Percentiles rank a stretch among this genome's conserved stretches.
phyloP scores from a whole-genome alignment of 2,113 vertebrate genomes.

The Pithys albifrons region DNA sequence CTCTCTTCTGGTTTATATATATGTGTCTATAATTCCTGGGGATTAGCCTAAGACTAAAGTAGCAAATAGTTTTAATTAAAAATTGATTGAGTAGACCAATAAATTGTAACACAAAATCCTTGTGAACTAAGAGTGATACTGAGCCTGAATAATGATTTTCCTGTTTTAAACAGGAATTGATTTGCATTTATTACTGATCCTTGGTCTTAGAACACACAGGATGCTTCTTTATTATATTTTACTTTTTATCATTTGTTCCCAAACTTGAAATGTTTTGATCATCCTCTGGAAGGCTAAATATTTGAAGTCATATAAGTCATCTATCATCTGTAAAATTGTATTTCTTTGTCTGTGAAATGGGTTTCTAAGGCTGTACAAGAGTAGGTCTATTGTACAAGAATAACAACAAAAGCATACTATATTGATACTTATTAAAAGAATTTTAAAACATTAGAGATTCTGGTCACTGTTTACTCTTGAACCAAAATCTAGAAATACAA shows the following conservation, averaged over 20 bases:
- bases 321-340: background rate
- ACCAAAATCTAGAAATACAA: background rate
- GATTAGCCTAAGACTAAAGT: slow-evolving; percentile 58
- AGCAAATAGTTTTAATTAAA: slow-evolving; percentile 72
- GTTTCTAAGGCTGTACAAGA: background rate
- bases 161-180: background rate
- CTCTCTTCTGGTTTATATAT: background rate
- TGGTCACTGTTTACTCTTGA: background rate
- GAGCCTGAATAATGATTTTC: background rate
- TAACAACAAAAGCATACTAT: background rate
- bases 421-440: background rate
- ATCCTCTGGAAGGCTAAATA: background rate
- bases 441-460: background rate
- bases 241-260: background rate
- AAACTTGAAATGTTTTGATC: background rate
- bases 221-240: background rate
- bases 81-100: slow-evolving; percentile 47
- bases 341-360: background rate
- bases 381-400: background rate
- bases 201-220: background rate
- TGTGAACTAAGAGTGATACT: background rate
- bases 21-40: slow-evolving; percentile 25
- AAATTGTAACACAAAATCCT: slow-evolving; percentile 17
- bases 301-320: background rate
- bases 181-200: background rate